These are phyloP conservation scores for Pinctada fucata DNA, from an alignment of 2,888 invertebrate genomes.

Conservation along the genomic window DNA sequence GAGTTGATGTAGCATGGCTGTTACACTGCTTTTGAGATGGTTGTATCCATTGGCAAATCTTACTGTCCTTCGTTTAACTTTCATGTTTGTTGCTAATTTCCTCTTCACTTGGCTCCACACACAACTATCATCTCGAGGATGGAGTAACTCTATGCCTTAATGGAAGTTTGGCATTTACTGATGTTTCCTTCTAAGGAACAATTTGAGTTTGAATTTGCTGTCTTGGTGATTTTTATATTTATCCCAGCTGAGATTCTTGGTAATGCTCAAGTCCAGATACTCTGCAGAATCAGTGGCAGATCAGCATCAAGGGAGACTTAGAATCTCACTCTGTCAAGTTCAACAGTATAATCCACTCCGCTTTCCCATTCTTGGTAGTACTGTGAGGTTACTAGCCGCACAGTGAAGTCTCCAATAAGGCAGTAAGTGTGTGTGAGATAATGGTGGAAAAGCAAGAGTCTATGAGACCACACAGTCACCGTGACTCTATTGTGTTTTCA, in stretches of 20 bases:
- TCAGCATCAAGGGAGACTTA: background rate
- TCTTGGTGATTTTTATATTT: background rate
- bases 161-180: background rate
- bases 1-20: constrained; percentile 4
- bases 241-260: background rate
- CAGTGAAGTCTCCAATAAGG: no score
- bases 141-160: background rate
- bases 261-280: background rate
- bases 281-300: background rate
- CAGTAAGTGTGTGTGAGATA: no score
- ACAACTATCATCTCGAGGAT: background rate
- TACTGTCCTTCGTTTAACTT: constrained; percentile 1
- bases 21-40: background rate
- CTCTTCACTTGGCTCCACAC: background rate
- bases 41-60: background rate
- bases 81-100: background rate
- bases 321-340: background rate
- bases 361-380: no score
- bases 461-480: no score
- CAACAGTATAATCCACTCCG: background rate
- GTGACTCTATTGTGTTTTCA: no score
- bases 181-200: background rate
- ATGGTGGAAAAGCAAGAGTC: no score
- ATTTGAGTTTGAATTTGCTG: background rate
- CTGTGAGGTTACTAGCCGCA: background rate